phyloP scores from a whole-genome alignment of 1,140 invertebrate species.

The Zaprionus vittiger region DNA sequence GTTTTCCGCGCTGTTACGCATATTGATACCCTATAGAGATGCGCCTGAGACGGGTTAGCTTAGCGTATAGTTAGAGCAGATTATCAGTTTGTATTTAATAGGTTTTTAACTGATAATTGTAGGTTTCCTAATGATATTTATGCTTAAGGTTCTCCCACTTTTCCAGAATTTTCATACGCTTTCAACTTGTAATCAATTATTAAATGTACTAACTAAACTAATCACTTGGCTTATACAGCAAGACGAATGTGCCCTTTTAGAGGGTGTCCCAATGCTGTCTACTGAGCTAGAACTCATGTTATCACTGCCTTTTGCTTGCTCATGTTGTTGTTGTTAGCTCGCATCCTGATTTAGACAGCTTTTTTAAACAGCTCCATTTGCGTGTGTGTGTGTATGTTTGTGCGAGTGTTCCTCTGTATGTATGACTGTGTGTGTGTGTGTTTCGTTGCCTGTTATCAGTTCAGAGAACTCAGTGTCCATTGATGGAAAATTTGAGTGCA shows the following conservation, averaged over 20 bases:
- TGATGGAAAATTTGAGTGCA: constrained; percentile 69
- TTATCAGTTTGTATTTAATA: neutral
- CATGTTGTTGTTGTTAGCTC: neutral
- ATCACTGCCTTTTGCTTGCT: constrained; percentile 7
- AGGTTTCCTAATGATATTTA: too few relatives aligned
- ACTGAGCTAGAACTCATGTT: constrained; percentile 18
- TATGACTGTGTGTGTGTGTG: constrained; percentile 38
- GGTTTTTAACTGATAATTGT: too few relatives aligned
- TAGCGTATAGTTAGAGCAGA: neutral
- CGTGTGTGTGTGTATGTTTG: constrained; percentile 11
- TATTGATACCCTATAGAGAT: constrained; percentile 8
- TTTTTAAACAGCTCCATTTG: constrained; percentile 63
- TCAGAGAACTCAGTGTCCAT: constrained; percentile 71
- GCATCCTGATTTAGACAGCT: constrained; percentile 50
- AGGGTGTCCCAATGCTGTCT: constrained; percentile 1
- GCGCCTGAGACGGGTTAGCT: neutral
- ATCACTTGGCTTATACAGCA: too few relatives aligned
- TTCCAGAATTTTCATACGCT: neutral
- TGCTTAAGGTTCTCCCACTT: too few relatives aligned
- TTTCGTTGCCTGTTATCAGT: constrained; percentile 68
- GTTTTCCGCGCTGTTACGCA: constrained; percentile 79
- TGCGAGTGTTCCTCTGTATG: constrained; percentile 7
- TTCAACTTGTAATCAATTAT: constrained; percentile 9
- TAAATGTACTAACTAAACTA: neutral
- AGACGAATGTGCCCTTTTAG: neutral